Evolutionary conservation across 2,888 invertebrate genomes (phyloP), one percentile per base, ranked within the genome.

Genomic region (Drosophila quinaria): DNA sequence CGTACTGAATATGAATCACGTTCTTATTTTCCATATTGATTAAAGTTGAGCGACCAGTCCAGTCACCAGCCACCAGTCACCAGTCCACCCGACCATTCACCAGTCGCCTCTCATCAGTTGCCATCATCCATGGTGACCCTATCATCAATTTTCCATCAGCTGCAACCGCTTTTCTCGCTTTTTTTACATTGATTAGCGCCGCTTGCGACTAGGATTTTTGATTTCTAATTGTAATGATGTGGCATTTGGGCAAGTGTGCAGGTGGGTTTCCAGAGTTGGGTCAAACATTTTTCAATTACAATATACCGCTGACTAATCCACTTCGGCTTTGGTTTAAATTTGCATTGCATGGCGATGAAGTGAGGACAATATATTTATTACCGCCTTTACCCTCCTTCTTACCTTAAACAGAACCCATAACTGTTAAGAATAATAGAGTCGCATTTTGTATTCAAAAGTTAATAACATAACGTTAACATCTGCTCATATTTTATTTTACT

Each of bases 1-100:
- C 87, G 79, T 52, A 71, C 79, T 87, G 87, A 84, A 87, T 82
- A 84, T 82, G 82, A 82, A 82, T 82, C 72, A 78, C 79, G 73
- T 59, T 65, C 67, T 69, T 72, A 77, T 77, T 86, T 87, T 81
- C 69, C 82, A 87, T 87, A 83, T 87, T 87, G 82, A 87, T 82
- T 82, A 75, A 70, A 83, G 70, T 55, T 47, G 41, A 37, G 39
- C 58, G 47, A 47, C 37, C 56, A 33, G 41, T 41, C 33, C 37
- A 37, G 39, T 55, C 44, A 47, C 37, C 56, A 33, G 41, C 35
- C 33, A 39, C 15, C 42, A 62, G 25, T 31, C 31, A 22, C 5
- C 29, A 10, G 6, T 9, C 13, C 37, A 13, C 22, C 22, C 22
- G 22, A 22, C 22, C 22, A 22, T 0, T 22, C 3, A 22, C 22